Percentiles rank a stretch among this genome's conserved stretches.
Conservation (phyloP, 2,797 vertebrate species). For the Hylomyscus alleni region DNA sequence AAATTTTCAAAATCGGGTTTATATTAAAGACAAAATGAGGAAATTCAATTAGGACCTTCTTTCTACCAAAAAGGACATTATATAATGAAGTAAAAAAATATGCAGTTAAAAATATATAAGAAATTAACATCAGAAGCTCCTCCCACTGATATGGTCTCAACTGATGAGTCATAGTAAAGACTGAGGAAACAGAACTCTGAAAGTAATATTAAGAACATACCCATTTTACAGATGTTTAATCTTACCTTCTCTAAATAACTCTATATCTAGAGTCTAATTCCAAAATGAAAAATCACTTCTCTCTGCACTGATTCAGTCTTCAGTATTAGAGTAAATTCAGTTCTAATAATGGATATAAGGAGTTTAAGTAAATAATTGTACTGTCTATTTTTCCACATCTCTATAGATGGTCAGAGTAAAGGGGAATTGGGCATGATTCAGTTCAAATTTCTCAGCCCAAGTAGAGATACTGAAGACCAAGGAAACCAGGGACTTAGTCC, state of each 20-base stretch:
- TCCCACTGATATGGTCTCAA: background rate
- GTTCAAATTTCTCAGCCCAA: background rate
- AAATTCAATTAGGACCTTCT: background rate
- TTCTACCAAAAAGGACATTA: background rate
- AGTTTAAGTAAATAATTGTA: slow-evolving; percentile 53
- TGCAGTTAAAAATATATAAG: background rate
- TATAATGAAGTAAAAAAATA: background rate
- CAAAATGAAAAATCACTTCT: slow-evolving; percentile 58
- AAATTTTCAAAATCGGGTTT: background rate
- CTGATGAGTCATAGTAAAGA: background rate
- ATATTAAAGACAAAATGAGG: background rate
- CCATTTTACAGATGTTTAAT: slow-evolving; percentile 20
- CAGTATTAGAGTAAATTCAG: slow-evolving; percentile 41
- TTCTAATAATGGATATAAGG: slow-evolving; percentile 13
- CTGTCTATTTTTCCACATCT: background rate
- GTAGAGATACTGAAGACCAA: background rate
- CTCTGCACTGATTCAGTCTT: slow-evolving; percentile 44
- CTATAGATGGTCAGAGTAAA: slow-evolving; percentile 46
- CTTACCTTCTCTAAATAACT: background rate
- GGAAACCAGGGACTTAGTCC: background rate
- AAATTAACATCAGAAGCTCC: background rate
- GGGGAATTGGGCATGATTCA: background rate
- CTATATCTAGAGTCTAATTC: slow-evolving; percentile 49
- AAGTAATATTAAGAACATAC: background rate
- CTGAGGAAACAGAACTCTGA: background rate